These are phyloP conservation scores for Myotis pilosus DNA, from an alignment of 2,797 vertebrate genomes.

Conservation along the genomic window DNA sequence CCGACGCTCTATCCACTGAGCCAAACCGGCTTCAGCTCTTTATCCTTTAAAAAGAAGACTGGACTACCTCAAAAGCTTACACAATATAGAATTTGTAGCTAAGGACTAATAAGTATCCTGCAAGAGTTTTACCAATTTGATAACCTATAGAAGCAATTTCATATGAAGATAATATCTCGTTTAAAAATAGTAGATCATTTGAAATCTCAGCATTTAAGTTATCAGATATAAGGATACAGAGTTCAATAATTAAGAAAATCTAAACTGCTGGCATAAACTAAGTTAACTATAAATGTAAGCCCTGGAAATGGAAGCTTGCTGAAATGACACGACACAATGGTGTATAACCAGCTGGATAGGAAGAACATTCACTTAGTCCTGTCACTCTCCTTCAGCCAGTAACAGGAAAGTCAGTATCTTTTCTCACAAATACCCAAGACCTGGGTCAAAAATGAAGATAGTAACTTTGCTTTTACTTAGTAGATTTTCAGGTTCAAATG, in stretches of 20 bases:
- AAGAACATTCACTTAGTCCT: background rate
- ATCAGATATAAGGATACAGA: background rate
- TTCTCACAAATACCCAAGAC: background rate
- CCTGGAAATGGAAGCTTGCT: background rate
- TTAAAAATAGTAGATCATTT: constrained; percentile 36
- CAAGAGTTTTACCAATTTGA: background rate
- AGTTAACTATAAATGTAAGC: background rate
- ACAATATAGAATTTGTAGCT: background rate
- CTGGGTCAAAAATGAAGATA: background rate
- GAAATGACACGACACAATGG: background rate
- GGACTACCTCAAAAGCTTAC: background rate
- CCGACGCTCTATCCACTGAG: too few species aligned
- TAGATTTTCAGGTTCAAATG: background rate
- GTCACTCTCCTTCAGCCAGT: background rate
- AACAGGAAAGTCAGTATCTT: background rate
- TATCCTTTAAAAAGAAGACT: background rate
- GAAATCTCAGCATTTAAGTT: background rate
- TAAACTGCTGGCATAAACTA: background rate
- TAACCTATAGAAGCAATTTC: background rate
- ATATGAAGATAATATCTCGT: background rate
- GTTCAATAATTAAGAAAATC: background rate
- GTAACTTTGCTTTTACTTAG: background rate
- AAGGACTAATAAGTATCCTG: background rate
- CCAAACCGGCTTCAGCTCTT: too few species aligned
- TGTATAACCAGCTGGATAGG: background rate